Percentiles rank a stretch among this genome's conserved stretches.
Evolutionary conservation across 2,888 invertebrate species (phyloP).

Genomic region (Operophtera brumata): DNA sequence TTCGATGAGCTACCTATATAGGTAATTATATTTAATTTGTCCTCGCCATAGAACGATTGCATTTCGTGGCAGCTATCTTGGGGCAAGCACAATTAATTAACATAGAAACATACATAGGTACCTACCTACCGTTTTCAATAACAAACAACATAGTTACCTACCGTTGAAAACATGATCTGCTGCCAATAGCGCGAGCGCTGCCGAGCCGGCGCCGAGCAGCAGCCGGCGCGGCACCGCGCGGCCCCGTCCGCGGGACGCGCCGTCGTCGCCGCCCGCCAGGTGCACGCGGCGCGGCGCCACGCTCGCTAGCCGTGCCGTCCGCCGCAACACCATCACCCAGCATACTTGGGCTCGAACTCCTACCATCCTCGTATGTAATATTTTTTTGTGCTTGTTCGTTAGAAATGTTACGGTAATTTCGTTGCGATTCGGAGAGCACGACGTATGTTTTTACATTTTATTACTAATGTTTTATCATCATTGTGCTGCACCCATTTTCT

Average conservation of each 20-base stretch:
- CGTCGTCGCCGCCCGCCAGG: constrained; percentile 15
- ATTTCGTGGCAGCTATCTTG: too few relatives aligned
- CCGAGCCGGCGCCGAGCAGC: constrained; percentile 46
- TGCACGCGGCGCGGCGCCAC: constrained; percentile 35
- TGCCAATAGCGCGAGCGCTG: constrained; percentile 63
- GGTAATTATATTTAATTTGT: too few relatives aligned
- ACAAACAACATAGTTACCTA: constrained; percentile 28
- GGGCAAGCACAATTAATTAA: too few relatives aligned
- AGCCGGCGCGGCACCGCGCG: constrained; percentile 8
- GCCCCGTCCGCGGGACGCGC: constrained; percentile 26
- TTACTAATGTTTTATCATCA: neutral
- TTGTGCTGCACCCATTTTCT: neutral
- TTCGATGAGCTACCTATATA: too few relatives aligned
- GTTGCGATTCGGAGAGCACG: constrained; percentile 25
- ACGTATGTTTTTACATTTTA: constrained; percentile 24
- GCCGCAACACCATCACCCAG: constrained; percentile 33
- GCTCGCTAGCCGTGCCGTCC: constrained; percentile 40
- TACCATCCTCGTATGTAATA: constrained; percentile 18
- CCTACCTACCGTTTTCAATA: too few relatives aligned
- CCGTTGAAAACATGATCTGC: constrained; percentile 68
- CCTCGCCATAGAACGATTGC: too few relatives aligned
- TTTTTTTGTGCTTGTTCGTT: neutral
- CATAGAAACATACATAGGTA: too few relatives aligned
- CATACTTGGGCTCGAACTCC: constrained; percentile 19
- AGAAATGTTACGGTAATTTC: constrained; percentile 13